A percentile compares a stretch with the other conserved stretches of the same genome.
Conservation (phyloP, 2,113 vertebrate species). For the Myotis yumanensis region DNA sequence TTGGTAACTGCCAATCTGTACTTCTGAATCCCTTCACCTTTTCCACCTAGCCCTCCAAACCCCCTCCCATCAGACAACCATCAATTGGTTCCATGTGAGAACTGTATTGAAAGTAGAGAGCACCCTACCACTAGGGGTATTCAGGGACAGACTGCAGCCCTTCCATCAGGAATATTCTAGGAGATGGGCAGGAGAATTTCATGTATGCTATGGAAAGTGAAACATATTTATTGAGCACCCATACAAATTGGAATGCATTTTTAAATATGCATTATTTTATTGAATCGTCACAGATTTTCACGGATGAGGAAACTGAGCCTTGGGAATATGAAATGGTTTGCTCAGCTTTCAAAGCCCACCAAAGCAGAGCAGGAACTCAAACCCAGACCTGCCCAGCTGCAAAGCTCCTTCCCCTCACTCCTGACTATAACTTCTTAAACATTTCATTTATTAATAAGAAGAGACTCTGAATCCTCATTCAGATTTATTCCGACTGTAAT, state of each 20-base stretch:
- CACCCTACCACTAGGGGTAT: neutral
- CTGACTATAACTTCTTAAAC: neutral
- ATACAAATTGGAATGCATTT: neutral
- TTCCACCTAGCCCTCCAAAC: neutral
- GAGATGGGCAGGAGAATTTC: neutral
- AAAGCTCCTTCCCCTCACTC: neutral
- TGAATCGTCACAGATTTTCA: neutral
- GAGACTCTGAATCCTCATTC: neutral
- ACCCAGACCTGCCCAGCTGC: neutral
- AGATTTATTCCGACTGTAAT: neutral
- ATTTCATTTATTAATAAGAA: constrained; percentile 7
- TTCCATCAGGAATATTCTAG: neutral
- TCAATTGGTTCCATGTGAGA: neutral
- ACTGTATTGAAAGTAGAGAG: neutral
- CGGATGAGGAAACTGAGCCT: neutral
- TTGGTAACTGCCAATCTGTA: neutral
- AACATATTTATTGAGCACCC: neutral
- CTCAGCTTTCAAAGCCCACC: neutral
- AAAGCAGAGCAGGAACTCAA: neutral
- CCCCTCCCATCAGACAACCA: neutral
- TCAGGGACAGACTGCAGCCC: neutral
- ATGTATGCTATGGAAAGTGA: neutral
- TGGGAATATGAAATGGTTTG: neutral
- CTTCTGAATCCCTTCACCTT: neutral
- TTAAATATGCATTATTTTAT: neutral